Evolutionary conservation across 1,140 invertebrate species (phyloP), one percentile per base, ranked within the genome.

Genomic region (Ruditapes philippinarum): DNA sequence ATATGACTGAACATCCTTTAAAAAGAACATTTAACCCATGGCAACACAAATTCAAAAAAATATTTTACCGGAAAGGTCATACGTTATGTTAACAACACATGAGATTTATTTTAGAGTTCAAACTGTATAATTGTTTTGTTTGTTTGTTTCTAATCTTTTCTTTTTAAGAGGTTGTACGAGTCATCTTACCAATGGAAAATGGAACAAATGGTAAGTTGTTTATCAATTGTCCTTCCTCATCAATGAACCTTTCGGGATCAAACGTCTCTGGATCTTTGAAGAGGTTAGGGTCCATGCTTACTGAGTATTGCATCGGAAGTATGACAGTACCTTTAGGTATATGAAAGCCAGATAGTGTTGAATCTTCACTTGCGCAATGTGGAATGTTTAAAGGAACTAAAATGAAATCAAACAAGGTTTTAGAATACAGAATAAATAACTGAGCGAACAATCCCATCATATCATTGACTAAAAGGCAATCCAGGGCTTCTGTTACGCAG

Each of bases 201-300:
- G 91, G 93, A 74, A 93, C 90, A 85, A 91, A 90, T 28, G 89
- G 90, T 28, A 92, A 86, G 57, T 88, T 88, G 60, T 90, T 88
- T 38, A 42, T 86, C 0, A 94, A 22, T 49, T 91, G 91, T 11
- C 95, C 95, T 36, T 93, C 91, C 17, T 91, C 70, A 28, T 92
- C 87, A n/a, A 96, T 90, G 90, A 96, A 96, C 73, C 97, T 95
- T 89, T 97, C 97, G 0, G 97, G 97, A 2, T 96, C 95, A 90
- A 98, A 98, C 33, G 96, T 95, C 60, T 97, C 95, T 0, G 98
- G 97, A 94, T 98, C 97, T 1, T 96, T 96, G 97, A 97, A 98
- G 33, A 38, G 38, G 1, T 70, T 70, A 36, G 92, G 91, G 90
- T 96, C 96, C 60, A 93, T 93, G 74, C 93, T 91, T 14, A 94